Evolutionary conservation across 2,888 invertebrate genomes (phyloP).

Genomic region (Oligia latruncula): DNA sequence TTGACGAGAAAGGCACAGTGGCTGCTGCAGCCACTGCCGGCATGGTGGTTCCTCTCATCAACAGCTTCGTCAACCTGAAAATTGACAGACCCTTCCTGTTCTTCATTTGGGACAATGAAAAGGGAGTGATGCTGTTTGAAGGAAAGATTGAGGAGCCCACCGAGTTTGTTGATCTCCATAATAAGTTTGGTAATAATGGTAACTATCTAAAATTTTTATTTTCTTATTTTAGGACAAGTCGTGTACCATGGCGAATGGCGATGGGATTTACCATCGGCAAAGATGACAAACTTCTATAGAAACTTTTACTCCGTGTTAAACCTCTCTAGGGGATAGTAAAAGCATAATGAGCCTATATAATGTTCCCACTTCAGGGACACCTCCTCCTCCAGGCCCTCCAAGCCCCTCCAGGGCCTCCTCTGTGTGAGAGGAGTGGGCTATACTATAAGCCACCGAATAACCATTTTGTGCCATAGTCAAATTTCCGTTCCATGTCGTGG

Average conservation of each 20-base stretch:
- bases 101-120: slow-evolving; percentile 90
- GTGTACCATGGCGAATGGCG: background rate
- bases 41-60: slow-evolving; percentile 91
- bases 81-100: slow-evolving; percentile 92
- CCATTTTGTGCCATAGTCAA: too few relatives aligned
- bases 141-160: slow-evolving; percentile 90
- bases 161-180: slow-evolving; percentile 59
- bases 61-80: slow-evolving; percentile 86
- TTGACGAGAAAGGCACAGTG: slow-evolving; percentile 92
- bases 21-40: slow-evolving; percentile 91
- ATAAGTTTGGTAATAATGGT: slow-evolving; percentile 18
- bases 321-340: background rate
- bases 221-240: background rate
- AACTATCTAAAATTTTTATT: background rate
- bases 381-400: too few relatives aligned
- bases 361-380: background rate
- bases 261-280: background rate
- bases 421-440: background rate
- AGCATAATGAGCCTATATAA: too few relatives aligned
- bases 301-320: background rate
- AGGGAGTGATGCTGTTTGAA: slow-evolving; percentile 91
- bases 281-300: background rate
- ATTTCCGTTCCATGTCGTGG: too few relatives aligned
- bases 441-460: background rate
- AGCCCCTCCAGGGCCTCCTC: background rate